Conservation (phyloP, 1,140 invertebrate species). For the Hyphantria cunea region DNA sequence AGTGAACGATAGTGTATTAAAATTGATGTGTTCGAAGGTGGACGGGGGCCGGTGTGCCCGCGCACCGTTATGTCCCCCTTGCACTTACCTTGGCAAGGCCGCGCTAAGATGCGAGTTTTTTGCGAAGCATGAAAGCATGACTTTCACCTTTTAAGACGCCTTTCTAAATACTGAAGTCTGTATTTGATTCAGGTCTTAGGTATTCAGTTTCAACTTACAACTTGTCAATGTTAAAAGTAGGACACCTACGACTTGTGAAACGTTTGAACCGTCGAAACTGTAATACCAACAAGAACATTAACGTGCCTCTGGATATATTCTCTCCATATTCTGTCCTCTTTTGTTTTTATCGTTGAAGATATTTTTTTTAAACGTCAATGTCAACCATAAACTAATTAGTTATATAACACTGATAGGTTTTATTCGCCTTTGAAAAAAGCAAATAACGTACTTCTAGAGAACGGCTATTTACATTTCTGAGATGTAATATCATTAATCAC, state of each 20-base stretch:
- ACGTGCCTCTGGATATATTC: not conserved
- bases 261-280: not conserved
- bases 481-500: too few species aligned
- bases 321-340: not conserved
- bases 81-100: constrained; percentile 80
- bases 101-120: constrained; percentile 75
- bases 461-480: too few species aligned
- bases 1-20: constrained; percentile 31
- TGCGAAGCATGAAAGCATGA: constrained; percentile 75
- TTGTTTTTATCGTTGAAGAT: not conserved
- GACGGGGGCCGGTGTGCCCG: constrained; percentile 42
- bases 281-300: too few species aligned
- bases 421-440: too few species aligned
- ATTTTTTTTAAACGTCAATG: too few species aligned
- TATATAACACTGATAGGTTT: too few species aligned
- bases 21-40: constrained; percentile 23
- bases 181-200: constrained; percentile 46
- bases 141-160: constrained; percentile 77
- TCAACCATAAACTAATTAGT: too few species aligned
- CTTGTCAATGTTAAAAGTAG: constrained; percentile 2
- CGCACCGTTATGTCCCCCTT: constrained; percentile 78
- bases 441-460: too few species aligned
- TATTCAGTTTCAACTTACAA: constrained; percentile 4
- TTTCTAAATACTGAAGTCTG: constrained; percentile 71
- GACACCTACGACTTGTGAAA: not conserved